A percentile compares a stretch with the other conserved stretches of the same genome.
phyloP scores from a whole-genome alignment of 2,113 vertebrate species.

The Bujurquina vittata region DNA sequence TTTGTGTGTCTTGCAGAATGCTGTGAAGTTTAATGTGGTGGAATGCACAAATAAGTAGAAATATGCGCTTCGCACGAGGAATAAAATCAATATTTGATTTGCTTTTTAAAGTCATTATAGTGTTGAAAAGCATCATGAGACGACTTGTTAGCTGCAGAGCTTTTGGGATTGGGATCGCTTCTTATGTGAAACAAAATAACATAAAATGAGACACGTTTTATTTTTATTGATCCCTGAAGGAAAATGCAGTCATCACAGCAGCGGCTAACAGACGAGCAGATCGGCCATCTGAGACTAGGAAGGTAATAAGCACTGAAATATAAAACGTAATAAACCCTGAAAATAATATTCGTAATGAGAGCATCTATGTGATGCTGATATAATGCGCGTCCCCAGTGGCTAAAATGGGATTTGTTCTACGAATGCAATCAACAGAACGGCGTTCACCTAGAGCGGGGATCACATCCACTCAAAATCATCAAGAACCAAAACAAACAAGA shows the following conservation, averaged over 20 bases:
- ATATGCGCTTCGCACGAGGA: not conserved
- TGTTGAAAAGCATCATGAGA: not conserved
- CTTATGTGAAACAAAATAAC: slow-evolving; percentile 7
- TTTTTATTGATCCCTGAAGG: slow-evolving; percentile 59
- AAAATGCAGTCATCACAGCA: not conserved
- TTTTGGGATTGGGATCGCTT: not conserved
- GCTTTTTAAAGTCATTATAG: not conserved
- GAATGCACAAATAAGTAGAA: not conserved
- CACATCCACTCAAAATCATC: not conserved
- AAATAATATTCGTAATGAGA: slow-evolving; percentile 34
- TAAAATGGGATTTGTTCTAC: slow-evolving; percentile 3
- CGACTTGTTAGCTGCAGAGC: slow-evolving; percentile 22
- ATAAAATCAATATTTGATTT: not conserved
- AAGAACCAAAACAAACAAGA: not conserved
- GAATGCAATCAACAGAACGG: slow-evolving; percentile 1
- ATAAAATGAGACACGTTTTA: slow-evolving; percentile 31
- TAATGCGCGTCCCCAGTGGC: not conserved
- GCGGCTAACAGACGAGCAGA: slow-evolving; percentile 1
- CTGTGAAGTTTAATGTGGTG: not conserved
- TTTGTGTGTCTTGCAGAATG: not conserved
- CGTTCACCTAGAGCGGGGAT: not conserved
- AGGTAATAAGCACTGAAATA: slow-evolving; percentile 39
- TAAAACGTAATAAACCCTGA: slow-evolving; percentile 39
- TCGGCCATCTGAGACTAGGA: slow-evolving; percentile 12
- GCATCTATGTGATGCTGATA: not conserved